Base-by-base conservation (phyloP, 1,140 invertebrate species). In the Maconellicoccus hirsutus region DNA sequence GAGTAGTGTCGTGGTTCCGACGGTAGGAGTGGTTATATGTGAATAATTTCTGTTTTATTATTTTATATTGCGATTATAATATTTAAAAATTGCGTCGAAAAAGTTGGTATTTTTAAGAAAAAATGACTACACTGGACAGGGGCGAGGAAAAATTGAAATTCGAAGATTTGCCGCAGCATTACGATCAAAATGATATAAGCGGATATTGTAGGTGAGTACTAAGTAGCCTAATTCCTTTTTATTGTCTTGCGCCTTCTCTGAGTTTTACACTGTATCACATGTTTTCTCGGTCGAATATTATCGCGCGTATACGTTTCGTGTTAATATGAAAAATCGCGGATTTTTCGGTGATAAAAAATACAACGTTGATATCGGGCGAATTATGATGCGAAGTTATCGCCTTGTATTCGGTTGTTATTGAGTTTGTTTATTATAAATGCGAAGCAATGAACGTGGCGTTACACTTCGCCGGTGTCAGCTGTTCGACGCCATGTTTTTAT, bases 1-100 rank as follows among this genome's bases (percentile, higher is more conserved):
- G 78, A 80, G 80, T 79, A 78, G 78, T 80, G 81, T 81, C 74
- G 74, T 76, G 73, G 75, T 73, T 72, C 74, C 73, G 75, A 74
- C 70, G 70, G 63, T 74, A 66, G 71, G 72, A 70, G 63, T 52
- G 59, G 73, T 61, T 72, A 71, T 71, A 69, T 69, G 33, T 29
- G 29, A 52, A 52, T 16, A 52, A 52, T 52, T 16, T 38, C 42
- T 16, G 42, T 52, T 52, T 52, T 52, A 52, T 52, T 52, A 52
- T 52, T 52, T 52, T 52, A 4, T 16, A 4, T 8, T 8, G 16
- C n/a, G 42, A 52, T 19, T 52, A 16, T 52, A 16, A 52, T 8
- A 52, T 59, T 69, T 26, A 61, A 27, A 59, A 70, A 42, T 71
- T 71, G 61, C 66, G 74, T 74, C 69, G 39, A 52, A 52, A 52